Evolutionary conservation across 2,888 invertebrate genomes (phyloP), one percentile per base, ranked within the genome.

Genomic region (Autographa gamma): DNA sequence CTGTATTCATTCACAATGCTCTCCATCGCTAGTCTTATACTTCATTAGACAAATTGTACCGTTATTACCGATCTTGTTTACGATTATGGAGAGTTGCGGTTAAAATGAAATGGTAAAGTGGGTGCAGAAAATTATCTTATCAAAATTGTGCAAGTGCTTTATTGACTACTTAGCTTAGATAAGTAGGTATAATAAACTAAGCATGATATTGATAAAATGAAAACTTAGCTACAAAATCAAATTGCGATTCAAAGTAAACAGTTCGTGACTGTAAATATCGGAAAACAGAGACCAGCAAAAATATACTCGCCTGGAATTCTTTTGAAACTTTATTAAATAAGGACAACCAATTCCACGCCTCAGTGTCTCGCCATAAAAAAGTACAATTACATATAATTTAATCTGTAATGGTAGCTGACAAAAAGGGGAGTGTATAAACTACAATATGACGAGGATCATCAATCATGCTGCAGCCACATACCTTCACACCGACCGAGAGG

Each of bases 341-440:
- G 25, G 54, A 11, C 54, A 14, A 25, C 54, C 25, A 19, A 56
- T 25, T 13, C 19, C 19, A 56, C 54, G 19, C 54, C 54, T 19
- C 32, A 16, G 11, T 5, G 32, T 59, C 7, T 58, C 32, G 32
- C 16, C 14, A 16, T 59, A 16, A 59, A 59, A 59, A 59, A 59
- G 9, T 59, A 59, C 32, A 32, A 59, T 59, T 59, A 59, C 59
- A 59, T 32, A 16, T 59, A 59, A 59, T 59, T 59, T 59, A 59
- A 32, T 59, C 31, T 32, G 32, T 32, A 59, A 59, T 59, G 16
- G 32, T 32, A 31, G 8, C 14, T 58, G 25, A 58, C 31, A 59
- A 59, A 59, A 59, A 59, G 32, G 16, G 13, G 7, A 59, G 32
- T 59, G 32, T 6, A 59, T 59, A 59, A 31, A 32, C 31, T 59